Evolutionary conservation across 2,797 vertebrate genomes (phyloP).

Genomic region (Ceryle rudis): DNA sequence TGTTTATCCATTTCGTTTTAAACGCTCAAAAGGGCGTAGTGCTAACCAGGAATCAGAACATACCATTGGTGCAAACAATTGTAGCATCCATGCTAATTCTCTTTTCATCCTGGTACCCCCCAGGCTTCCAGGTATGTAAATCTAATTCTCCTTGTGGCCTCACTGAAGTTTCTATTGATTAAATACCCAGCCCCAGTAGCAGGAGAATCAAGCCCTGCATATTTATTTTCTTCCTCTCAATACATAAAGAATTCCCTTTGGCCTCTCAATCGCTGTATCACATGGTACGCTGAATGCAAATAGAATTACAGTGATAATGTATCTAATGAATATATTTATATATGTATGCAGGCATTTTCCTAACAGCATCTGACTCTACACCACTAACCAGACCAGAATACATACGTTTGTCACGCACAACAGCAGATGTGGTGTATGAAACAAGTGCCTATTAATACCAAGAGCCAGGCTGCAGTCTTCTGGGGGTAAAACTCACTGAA

Average conservation of each 20-base stretch:
- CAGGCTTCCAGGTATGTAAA: background rate
- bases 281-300: constrained; percentile 34
- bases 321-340: constrained; percentile 18
- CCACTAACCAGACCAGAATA: background rate
- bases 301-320: constrained; percentile 36
- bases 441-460: background rate
- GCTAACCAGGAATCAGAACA: background rate
- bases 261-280: constrained; percentile 32
- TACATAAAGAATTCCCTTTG: constrained; percentile 45
- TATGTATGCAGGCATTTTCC: background rate
- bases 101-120: background rate
- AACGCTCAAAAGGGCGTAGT: background rate
- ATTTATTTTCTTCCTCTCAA: constrained; percentile 48
- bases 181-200: constrained; percentile 33
- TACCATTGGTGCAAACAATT: background rate
- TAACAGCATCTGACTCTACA: background rate
- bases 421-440: background rate
- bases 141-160: constrained; percentile 22
- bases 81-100: background rate
- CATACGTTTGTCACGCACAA: rapidly evolving
- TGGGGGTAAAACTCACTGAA: background rate
- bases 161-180: constrained; percentile 46
- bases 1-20: background rate
- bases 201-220: constrained; percentile 26
- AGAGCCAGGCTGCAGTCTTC: background rate